Percentiles rank a stretch among this genome's conserved stretches.
phyloP scores from a whole-genome alignment of 2,797 vertebrate genomes.

The Eutrigla gurnardus region DNA sequence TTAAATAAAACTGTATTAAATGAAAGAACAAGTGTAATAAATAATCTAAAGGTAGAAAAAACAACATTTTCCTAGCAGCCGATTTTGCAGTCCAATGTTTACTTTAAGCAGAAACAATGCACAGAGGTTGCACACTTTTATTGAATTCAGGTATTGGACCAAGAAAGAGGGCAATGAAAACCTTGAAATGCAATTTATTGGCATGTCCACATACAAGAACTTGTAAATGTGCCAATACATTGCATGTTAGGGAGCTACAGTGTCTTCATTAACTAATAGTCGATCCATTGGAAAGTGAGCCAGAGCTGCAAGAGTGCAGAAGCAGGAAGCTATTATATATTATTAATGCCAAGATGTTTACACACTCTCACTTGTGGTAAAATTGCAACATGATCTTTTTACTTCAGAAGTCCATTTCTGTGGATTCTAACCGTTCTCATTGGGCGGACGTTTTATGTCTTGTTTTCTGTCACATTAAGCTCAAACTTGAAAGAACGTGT shows the following conservation, averaged over 20 bases:
- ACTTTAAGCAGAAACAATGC: neutral
- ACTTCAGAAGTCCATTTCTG: conserved; percentile 6
- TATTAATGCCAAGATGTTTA: conserved; percentile 36
- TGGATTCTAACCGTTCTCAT: neutral
- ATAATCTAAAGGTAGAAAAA: neutral
- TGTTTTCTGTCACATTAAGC: neutral
- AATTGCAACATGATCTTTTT: conserved; percentile 29
- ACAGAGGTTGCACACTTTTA: neutral
- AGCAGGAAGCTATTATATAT: conserved; percentile 37
- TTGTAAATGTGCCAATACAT: neutral
- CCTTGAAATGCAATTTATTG: neutral
- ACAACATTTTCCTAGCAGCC: neutral
- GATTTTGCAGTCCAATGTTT: neutral
- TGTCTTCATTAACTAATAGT: neutral
- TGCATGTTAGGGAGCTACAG: neutral
- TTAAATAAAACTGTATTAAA: neutral
- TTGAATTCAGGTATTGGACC: neutral
- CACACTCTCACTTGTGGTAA: conserved; percentile 30
- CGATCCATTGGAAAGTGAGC: conserved; percentile 1
- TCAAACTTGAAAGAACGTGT: conserved; percentile 5
- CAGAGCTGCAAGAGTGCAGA: neutral
- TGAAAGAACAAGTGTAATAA: neutral
- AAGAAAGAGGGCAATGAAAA: neutral
- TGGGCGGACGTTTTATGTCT: neutral
- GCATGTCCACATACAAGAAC: neutral